These are phyloP conservation scores for Ctena decussata DNA, from an alignment of 2,888 invertebrate genomes.

Conservation along the genomic window DNA sequence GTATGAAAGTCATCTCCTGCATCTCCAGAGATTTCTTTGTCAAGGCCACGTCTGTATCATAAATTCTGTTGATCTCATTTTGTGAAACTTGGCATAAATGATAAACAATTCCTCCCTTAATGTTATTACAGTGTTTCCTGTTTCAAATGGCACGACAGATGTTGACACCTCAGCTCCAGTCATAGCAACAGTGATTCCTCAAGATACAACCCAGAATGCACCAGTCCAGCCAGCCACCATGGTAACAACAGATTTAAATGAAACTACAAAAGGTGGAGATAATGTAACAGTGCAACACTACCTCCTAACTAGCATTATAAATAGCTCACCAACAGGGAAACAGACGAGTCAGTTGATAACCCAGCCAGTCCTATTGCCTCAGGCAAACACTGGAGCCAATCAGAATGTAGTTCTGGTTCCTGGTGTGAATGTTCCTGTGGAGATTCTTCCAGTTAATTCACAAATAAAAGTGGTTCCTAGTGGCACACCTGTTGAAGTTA, in stretches of 20 bases:
- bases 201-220: neutral
- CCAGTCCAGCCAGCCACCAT: neutral
- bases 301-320: slow-evolving; percentile 71
- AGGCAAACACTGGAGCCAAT: neutral
- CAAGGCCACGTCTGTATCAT: too few relatives aligned
- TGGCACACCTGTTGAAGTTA: neutral
- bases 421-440: neutral
- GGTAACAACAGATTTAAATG: neutral
- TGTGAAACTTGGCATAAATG: too few relatives aligned
- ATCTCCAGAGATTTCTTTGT: too few relatives aligned
- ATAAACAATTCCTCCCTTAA: too few relatives aligned
- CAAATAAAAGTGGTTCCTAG: neutral
- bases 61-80: too few relatives aligned
- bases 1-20: too few relatives aligned
- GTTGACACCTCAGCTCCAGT: neutral
- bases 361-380: slow-evolving; percentile 53
- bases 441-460: neutral
- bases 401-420: neutral
- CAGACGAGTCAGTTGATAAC: slow-evolving; percentile 65
- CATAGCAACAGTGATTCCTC: neutral
- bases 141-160: neutral
- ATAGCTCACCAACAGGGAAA: slow-evolving; percentile 66
- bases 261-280: slow-evolving; percentile 20
- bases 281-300: slow-evolving; percentile 70
- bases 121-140: slow-evolving; percentile 8